A percentile compares a stretch with the other conserved stretches of the same genome.
Conservation (phyloP, 2,888 invertebrate species). For the Drosophila aldrichi region DNA sequence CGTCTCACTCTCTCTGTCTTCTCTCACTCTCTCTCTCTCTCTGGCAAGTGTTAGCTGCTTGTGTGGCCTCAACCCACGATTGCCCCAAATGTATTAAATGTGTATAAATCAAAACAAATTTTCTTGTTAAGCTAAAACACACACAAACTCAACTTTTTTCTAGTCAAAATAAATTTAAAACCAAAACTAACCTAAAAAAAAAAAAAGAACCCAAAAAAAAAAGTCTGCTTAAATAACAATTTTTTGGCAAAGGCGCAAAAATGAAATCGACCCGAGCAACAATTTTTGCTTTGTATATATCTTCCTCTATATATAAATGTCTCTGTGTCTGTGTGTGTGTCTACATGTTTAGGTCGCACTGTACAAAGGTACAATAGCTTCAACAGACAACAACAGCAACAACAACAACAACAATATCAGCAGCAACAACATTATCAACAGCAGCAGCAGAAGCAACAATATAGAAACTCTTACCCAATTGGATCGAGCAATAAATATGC, state of each 20-base stretch:
- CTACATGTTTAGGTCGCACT: constrained; percentile 70
- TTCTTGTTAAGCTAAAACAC: constrained; percentile 40
- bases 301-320: constrained; percentile 17
- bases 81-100: constrained; percentile 3
- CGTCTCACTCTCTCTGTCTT: background rate
- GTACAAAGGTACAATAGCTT: constrained; percentile 69
- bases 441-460: constrained; percentile 78
- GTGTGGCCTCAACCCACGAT: background rate
- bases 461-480: constrained; percentile 81
- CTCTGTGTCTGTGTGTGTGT: constrained; percentile 37
- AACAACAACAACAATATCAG: constrained; percentile 51
- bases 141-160: constrained; percentile 19
- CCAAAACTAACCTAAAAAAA: constrained; percentile 15
- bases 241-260: constrained; percentile 12
- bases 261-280: constrained; percentile 2
- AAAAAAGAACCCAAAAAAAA: background rate
- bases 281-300: constrained; percentile 12
- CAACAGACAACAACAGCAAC: constrained; percentile 69
- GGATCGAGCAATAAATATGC: constrained; percentile 79
- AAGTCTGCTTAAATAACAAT: constrained; percentile 15
- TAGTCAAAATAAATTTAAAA: constrained; percentile 37
- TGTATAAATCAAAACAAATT: constrained; percentile 13
- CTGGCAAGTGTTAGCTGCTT: constrained; percentile 33
- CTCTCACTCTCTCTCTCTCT: background rate
- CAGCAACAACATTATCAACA: constrained; percentile 42